These are phyloP conservation scores for Metalampra italica DNA, from an alignment of 2,888 invertebrate genomes.

Conservation along the genomic window DNA sequence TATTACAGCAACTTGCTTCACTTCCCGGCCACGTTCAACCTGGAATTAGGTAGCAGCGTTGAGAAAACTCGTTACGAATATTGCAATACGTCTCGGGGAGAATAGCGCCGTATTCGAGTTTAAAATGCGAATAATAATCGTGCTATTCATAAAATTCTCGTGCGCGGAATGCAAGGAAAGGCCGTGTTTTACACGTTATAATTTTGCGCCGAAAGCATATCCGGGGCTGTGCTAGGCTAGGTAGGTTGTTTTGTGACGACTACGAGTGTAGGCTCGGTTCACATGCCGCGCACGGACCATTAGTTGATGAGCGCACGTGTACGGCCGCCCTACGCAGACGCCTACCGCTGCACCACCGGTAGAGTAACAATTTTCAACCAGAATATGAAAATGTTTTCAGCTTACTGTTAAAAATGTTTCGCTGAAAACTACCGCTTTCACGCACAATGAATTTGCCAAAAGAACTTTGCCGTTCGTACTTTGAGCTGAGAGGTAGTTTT, in stretches of 20 bases:
- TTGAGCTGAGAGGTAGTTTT: constrained; percentile 8
- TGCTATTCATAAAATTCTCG: constrained; percentile 74
- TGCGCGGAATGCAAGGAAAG: constrained; percentile 74
- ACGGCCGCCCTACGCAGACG: constrained; percentile 56
- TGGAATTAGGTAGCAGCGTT: constrained; percentile 70
- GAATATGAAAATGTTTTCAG: constrained; percentile 74
- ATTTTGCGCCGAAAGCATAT: constrained; percentile 74
- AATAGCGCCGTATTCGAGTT: constrained; percentile 73
- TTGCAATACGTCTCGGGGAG: constrained; percentile 74
- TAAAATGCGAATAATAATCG: constrained; percentile 78
- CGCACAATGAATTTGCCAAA: constrained; percentile 68
- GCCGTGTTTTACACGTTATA: constrained; percentile 77
- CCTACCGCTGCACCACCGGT: constrained; percentile 30
- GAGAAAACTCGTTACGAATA: constrained; percentile 77
- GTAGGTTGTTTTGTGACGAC: constrained; percentile 68
- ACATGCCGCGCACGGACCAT: constrained; percentile 79
- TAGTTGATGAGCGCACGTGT: constrained; percentile 78
- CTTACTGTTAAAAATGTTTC: constrained; percentile 60
- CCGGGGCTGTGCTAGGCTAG: constrained; percentile 47
- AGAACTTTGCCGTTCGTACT: constrained; percentile 48
- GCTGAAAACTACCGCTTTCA: constrained; percentile 67
- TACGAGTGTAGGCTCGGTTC: constrained; percentile 75
- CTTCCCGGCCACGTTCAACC: constrained; percentile 41
- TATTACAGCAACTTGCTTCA: constrained; percentile 27
- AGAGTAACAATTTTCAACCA: constrained; percentile 73